These are phyloP conservation scores for Pristiophorus japonicus DNA, from an alignment of 2,113 vertebrate species.

Conservation along the genomic window DNA sequence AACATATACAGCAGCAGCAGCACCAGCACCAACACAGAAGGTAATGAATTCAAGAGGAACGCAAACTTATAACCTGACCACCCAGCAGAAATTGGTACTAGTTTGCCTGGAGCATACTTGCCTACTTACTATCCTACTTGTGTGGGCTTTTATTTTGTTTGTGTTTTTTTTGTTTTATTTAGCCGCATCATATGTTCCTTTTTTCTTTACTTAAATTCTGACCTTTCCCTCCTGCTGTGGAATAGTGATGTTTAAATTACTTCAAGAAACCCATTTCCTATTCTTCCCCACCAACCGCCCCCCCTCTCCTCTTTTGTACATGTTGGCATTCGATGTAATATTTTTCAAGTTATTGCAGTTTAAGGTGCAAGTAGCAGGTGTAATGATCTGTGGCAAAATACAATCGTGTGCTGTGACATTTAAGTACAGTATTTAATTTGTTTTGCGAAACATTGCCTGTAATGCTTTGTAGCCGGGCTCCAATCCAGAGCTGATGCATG, in stretches of 20 bases:
- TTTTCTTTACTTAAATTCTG: constrained; percentile 56
- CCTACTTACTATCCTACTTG: constrained; percentile 48
- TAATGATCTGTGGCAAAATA: constrained; percentile 98
- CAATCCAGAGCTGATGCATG: constrained; percentile 56
- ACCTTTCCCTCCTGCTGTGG: constrained; percentile 62
- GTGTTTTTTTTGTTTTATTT: constrained; percentile 62
- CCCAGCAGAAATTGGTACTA: constrained; percentile 39
- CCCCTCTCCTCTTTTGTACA: constrained; percentile 50
- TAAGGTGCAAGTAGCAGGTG: constrained; percentile 90
- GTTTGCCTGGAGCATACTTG: constrained; percentile 54
- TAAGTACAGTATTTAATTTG: constrained; percentile 98
- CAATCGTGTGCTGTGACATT: constrained; percentile 99
- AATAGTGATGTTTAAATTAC: constrained; percentile 65
- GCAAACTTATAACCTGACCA: neutral
- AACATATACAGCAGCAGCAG: constrained; percentile 83
- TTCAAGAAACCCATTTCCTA: constrained; percentile 57
- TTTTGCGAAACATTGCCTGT: constrained; percentile 67
- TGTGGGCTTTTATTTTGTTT: constrained; percentile 56
- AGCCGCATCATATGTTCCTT: constrained; percentile 28
- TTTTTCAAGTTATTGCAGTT: constrained; percentile 95
- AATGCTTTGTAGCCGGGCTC: constrained; percentile 55
- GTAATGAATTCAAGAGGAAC: constrained; percentile 55
- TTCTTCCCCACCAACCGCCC: neutral
- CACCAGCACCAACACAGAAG: constrained; percentile 77
- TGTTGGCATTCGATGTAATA: constrained; percentile 72